Percentiles rank a stretch among this genome's conserved stretches.
These are phyloP conservation scores for Ichneumoninae sp. DNA, from an alignment of 2,888 invertebrate genomes.

Conservation along the genomic window DNA sequence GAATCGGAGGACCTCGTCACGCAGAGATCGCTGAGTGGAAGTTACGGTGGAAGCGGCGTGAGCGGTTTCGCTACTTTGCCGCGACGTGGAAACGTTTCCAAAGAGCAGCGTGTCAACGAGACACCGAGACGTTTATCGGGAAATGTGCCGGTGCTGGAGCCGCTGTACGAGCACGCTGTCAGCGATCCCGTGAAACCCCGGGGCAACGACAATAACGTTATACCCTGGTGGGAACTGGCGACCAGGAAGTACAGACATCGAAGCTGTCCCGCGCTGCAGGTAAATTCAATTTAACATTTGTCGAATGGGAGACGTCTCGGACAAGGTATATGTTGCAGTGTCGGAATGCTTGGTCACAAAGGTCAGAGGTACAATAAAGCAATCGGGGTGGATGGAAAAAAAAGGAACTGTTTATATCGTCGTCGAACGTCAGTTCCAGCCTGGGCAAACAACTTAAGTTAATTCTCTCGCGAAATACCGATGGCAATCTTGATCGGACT, in stretches of 20 bases:
- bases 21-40: slow-evolving; percentile 44
- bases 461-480: too few relatives aligned
- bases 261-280: slow-evolving; percentile 93
- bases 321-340: background rate
- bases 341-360: background rate
- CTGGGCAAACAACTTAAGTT: too few relatives aligned
- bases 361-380: background rate
- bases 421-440: too few relatives aligned
- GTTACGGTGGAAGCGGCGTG: background rate
- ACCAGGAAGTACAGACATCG: slow-evolving; percentile 92
- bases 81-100: slow-evolving; percentile 74
- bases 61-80: slow-evolving; percentile 78
- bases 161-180: slow-evolving; percentile 84
- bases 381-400: background rate
- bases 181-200: slow-evolving; percentile 82
- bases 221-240: slow-evolving; percentile 96
- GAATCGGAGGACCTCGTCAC: slow-evolving; percentile 72
- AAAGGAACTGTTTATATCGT: too few relatives aligned
- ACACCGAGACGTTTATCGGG: slow-evolving; percentile 78
- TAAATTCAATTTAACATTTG: slow-evolving; percentile 75
- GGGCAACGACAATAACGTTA: slow-evolving; percentile 73
- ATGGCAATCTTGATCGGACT: too few relatives aligned
- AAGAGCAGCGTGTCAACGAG: slow-evolving; percentile 73
- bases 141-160: slow-evolving; percentile 80
- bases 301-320: slow-evolving; percentile 21